A percentile compares a stretch with the other conserved stretches of the same genome.
phyloP scores from a whole-genome alignment of 2,797 vertebrate species.

The Labeo calbasu region DNA sequence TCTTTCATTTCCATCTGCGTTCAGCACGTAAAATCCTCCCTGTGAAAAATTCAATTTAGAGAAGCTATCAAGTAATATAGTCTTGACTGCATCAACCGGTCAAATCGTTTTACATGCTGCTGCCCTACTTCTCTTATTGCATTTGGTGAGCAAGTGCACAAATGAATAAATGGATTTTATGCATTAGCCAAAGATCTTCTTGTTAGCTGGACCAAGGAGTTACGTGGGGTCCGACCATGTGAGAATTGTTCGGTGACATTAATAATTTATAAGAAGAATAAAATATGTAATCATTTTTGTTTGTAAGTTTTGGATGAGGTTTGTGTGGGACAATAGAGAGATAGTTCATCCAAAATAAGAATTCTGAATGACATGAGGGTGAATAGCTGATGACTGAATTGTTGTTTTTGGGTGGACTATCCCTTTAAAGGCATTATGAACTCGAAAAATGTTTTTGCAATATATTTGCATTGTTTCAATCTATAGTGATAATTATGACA shows the following conservation, averaged over 20 bases:
- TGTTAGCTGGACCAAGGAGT: slow-evolving; percentile 31
- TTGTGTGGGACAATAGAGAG: background rate
- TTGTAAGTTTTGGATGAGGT: background rate
- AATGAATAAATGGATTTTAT: slow-evolving; percentile 40
- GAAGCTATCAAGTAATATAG: slow-evolving; percentile 36
- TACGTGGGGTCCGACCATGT: background rate
- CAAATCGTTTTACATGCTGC: slow-evolving; percentile 16
- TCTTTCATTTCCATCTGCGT: slow-evolving; percentile 40
- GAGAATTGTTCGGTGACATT: background rate
- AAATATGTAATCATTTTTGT: background rate
- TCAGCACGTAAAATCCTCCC: slow-evolving; percentile 26
- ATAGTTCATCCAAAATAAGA: background rate
- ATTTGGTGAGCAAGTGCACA: slow-evolving; percentile 31
- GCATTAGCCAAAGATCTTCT: slow-evolving; percentile 10
- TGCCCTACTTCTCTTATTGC: slow-evolving; percentile 30
- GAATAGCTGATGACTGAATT: too few relatives aligned
- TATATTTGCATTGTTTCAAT: background rate
- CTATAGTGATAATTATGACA: background rate
- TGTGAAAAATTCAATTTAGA: slow-evolving; percentile 15
- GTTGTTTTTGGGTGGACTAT: background rate
- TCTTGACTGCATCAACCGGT: slow-evolving; percentile 26
- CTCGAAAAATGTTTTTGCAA: background rate
- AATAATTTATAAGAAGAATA: background rate
- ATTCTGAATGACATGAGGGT: too few relatives aligned
- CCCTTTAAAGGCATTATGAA: background rate